These are phyloP conservation scores for Solenodon paradoxus DNA, from an alignment of 2,113 vertebrate species.

Conservation along the genomic window DNA sequence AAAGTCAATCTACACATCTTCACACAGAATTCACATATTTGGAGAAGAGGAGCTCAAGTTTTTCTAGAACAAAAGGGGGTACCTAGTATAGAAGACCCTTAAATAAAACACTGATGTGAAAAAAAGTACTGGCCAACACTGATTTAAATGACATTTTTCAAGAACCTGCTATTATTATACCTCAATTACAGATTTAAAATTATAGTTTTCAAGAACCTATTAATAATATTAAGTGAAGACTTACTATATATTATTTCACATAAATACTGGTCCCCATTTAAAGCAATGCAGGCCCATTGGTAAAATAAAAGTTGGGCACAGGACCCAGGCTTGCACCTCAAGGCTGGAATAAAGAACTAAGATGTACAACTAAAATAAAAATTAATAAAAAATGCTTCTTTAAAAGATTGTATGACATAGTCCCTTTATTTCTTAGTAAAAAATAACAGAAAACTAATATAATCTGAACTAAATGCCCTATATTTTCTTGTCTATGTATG, in stretches of 20 bases:
- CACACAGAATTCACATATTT: slow-evolving; percentile 18
- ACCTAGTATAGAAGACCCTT: neutral
- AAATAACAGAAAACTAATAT: slow-evolving; percentile 32
- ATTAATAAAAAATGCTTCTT: no score
- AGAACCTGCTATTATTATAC: neutral
- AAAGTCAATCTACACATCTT: slow-evolving; percentile 32
- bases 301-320: no score
- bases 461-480: slow-evolving; percentile 17
- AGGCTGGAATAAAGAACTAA: no score
- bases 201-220: neutral
- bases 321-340: no score
- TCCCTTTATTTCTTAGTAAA: no score
- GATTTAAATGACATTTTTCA: neutral
- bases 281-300: no score
- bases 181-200: neutral
- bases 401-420: neutral
- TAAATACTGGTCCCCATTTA: neutral
- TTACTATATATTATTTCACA: neutral
- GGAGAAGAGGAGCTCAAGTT: slow-evolving; percentile 46
- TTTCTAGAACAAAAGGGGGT: neutral
- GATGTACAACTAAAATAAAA: no score
- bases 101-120: neutral
- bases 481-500: slow-evolving; percentile 19
- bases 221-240: neutral
- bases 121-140: neutral